A percentile compares a stretch with the other conserved stretches of the same genome.
Evolutionary conservation across 2,113 vertebrate species (phyloP).

Genomic region (Scolopax mira): DNA sequence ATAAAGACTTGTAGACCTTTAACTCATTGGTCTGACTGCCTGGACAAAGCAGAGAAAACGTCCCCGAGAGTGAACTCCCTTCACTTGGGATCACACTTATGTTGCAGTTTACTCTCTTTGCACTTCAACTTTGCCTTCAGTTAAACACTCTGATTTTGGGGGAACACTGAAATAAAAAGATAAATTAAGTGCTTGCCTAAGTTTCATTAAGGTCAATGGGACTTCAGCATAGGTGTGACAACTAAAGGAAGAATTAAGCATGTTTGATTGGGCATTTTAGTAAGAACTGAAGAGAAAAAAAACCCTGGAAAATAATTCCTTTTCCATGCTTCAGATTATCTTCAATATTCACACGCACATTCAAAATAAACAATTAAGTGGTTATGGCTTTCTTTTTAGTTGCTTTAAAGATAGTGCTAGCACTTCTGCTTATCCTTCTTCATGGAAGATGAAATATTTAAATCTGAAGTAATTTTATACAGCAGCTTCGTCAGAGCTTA

Average conservation of each 20-base stretch:
- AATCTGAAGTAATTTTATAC: slow-evolving; percentile 55
- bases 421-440: slow-evolving; percentile 14
- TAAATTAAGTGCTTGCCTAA: not conserved
- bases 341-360: not conserved
- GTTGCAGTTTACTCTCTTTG: not conserved
- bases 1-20: not conserved
- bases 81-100: not conserved
- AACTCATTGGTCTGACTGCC: not conserved
- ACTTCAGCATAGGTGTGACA: not conserved
- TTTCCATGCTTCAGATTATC: not conserved
- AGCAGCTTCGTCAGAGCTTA: slow-evolving; percentile 54
- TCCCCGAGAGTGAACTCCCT: not conserved
- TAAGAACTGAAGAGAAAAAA: not conserved
- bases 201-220: not conserved
- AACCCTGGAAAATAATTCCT: not conserved
- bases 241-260: not conserved
- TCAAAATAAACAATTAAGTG: not conserved
- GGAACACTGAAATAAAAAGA: not conserved
- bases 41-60: not conserved
- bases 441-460: slow-evolving; percentile 35
- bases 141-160: not conserved
- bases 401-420: not conserved
- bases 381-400: not conserved
- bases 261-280: not conserved
- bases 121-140: not conserved